Evolutionary conservation across 64 coral and sea anemone species (phyloP).

Genomic region (Acropora tenuis): DNA sequence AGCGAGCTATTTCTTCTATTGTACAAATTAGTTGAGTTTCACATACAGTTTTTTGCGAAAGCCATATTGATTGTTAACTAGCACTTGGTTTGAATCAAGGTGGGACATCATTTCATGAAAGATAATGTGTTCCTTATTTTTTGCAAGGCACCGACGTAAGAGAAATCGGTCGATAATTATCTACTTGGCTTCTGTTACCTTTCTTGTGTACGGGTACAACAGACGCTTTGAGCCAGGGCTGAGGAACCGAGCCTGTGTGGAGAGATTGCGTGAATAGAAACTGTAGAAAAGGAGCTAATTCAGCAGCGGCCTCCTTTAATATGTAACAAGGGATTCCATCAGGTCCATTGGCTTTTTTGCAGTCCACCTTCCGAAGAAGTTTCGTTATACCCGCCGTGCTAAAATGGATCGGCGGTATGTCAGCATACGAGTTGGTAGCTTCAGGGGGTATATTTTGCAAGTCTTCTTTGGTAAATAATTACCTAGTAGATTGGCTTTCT

Average conservation of each 20-base stretch:
- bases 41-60: constrained; percentile 22
- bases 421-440: constrained; percentile 27
- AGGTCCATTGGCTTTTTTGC: constrained; percentile 21
- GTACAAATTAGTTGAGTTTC: constrained; percentile 45
- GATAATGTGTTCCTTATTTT: constrained; percentile 41
- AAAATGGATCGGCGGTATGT: constrained; percentile 26
- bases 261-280: constrained; percentile 30
- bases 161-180: constrained; percentile 24
- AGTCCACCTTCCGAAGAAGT: constrained; percentile 31
- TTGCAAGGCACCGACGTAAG: constrained; percentile 21
- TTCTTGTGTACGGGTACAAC: constrained; percentile 19
- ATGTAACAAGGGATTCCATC: constrained; percentile 18
- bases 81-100: constrained; percentile 5
- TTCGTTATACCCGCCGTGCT: constrained; percentile 42
- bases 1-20: constrained; percentile 50
- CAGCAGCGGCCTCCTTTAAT: constrained; percentile 28
- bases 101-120: constrained; percentile 28
- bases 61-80: constrained; percentile 36
- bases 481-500: constrained; percentile 31
- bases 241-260: constrained; percentile 2
- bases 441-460: constrained; percentile 7
- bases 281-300: constrained; percentile 38
- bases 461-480: constrained; percentile 33
- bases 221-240: background rate
- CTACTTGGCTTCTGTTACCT: background rate